Evolutionary conservation across 1,140 invertebrate genomes (phyloP).

Genomic region (Kradibia gibbosae): DNA sequence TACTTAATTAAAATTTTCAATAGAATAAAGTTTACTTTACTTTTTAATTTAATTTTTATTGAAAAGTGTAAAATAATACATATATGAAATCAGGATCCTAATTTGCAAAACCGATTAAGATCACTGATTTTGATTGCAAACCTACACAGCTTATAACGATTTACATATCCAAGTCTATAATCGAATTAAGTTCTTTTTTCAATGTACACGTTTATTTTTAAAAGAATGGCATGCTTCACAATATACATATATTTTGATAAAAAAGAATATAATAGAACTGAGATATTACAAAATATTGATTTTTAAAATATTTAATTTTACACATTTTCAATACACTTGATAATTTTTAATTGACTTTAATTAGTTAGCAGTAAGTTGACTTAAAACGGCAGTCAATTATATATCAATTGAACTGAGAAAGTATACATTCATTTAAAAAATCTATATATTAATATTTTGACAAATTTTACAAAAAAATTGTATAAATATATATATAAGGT

Average conservation of each 20-base stretch:
- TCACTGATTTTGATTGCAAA: neutral
- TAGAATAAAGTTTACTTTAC: neutral
- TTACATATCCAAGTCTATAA: neutral
- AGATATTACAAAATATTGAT: neutral
- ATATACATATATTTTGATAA: neutral
- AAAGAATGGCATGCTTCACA: neutral
- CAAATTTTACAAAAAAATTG: neutral
- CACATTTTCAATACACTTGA: no score
- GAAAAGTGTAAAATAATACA: neutral
- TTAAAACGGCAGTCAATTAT: no score
- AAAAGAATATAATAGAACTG: neutral
- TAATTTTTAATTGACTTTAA: no score
- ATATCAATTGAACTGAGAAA: no score
- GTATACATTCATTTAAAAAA: no score
- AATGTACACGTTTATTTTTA: neutral
- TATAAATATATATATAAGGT: neutral
- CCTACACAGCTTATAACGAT: neutral
- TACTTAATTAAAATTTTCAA: neutral
- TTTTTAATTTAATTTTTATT: neutral
- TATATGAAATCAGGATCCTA: neutral
- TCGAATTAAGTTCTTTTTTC: neutral
- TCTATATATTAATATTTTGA: neutral
- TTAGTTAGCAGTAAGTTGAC: no score
- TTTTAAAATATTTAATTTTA: neutral
- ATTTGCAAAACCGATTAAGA: neutral